Evolutionary conservation across 1,140 invertebrate genomes (phyloP), one percentile per base, ranked within the genome.

Genomic region (Drosophila nikananu): DNA sequence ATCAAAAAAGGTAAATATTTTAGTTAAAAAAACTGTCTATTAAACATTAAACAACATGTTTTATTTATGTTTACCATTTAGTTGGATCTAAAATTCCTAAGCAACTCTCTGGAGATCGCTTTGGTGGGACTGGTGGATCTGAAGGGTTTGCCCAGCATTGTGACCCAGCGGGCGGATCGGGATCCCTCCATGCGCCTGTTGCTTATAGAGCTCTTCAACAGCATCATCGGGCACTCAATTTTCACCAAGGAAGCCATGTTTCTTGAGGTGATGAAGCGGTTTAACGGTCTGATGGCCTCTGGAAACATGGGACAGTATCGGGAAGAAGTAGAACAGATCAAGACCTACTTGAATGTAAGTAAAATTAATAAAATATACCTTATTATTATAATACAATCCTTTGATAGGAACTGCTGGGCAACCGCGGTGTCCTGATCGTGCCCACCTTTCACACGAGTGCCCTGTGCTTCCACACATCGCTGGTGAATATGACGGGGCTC

Each of bases 371-470:
- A 12, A 12, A 21, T 12, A 44, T 9, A 32, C 10, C 27, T 19
- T 1, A 15, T 15, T 15, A 10, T 7, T 5, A 15, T 8, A 19
- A 32, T 4, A 5, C 2, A 15, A 73, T 46, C 51, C 21, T 5
- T 21, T 66, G 25, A 83, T 86, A 96, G 95, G 42, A 93, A 39
- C 62, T 94, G 0, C 93, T 96, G 10, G 95, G 95, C 27, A 93
- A 95, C 5, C 94, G 96, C 83, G 96, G 96, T 2, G 95, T 98
- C 17, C 93, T 98, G 12, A 91, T 98, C 10, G 95, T 95, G 84
- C 97, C 97, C 12, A 95, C 95, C 9, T 96, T 96, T 93, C 95
- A 95, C 13, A 93, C 93, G 7, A 75, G 94, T 5, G 96, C 97
- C 6, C 58, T 86, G 5, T 94, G 95, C 3, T 95, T 95, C 58